Evolutionary conservation across 1,140 invertebrate species (phyloP).

Genomic region (Eurosta solidaginis): DNA sequence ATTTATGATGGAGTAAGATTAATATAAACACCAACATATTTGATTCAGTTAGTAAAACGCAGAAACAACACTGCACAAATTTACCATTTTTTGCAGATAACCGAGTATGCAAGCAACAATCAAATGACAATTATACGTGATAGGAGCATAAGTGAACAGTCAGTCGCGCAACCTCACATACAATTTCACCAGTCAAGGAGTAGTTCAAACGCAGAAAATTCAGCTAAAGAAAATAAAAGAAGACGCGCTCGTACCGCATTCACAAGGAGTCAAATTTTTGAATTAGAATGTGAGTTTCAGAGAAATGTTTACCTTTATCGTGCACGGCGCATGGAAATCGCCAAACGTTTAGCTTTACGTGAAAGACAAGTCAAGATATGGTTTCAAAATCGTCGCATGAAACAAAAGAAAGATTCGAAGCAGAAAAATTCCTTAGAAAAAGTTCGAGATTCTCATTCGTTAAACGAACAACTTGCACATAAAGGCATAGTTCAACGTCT

Average conservation of each 20-base stretch:
- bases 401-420: slow-evolving; percentile 52
- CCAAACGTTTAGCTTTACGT: slow-evolving; percentile 72
- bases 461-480: slow-evolving; percentile 49
- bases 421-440: slow-evolving; percentile 39
- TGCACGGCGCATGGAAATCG: slow-evolving; percentile 80
- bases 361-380: slow-evolving; percentile 92
- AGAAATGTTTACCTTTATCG: slow-evolving; percentile 79
- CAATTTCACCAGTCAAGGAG: background rate
- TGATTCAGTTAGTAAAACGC: background rate
- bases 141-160: too few relatives aligned
- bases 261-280: slow-evolving; percentile 79
- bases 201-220: slow-evolving; percentile 30
- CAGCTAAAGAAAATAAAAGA: slow-evolving; percentile 37
- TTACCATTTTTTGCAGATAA: background rate
- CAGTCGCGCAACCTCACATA: too few relatives aligned
- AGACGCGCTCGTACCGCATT: slow-evolving; percentile 75
- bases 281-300: slow-evolving; percentile 62
- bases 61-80: background rate
- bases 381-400: slow-evolving; percentile 64
- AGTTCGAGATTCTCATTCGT: slow-evolving; percentile 41
- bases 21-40: background rate
- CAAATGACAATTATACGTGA: too few relatives aligned
- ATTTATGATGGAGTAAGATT: background rate
- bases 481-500: slow-evolving; percentile 51
- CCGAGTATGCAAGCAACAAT: too few relatives aligned